Conservation (phyloP, 2,888 invertebrate genomes). For the Metacarcinus magister region DNA sequence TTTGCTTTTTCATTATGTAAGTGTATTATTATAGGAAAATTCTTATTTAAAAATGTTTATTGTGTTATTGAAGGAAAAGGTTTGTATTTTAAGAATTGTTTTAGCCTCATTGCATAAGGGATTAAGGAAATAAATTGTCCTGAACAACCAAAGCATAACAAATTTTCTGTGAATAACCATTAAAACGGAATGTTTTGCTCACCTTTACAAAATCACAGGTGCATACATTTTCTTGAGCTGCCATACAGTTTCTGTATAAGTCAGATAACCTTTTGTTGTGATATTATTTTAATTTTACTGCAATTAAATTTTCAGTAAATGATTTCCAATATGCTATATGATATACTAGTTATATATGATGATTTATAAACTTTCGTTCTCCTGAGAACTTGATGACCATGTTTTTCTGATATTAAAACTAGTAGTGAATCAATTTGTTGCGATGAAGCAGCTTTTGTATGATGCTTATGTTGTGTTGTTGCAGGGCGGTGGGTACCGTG, state of each 20-base stretch:
- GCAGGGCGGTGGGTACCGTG: conserved; percentile 82
- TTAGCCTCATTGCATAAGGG: neutral
- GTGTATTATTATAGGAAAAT: no score
- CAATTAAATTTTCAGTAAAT: neutral
- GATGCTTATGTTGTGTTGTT: neutral
- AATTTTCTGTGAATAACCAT: neutral
- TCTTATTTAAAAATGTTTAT: neutral
- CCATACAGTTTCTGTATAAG: no score
- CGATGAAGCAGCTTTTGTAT: neutral
- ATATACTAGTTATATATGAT: neutral
- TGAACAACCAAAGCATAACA: neutral
- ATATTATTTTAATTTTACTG: neutral
- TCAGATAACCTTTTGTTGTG: neutral
- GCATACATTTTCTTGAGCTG: no score
- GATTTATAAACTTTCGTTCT: conserved; percentile 60
- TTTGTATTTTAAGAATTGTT: no score
- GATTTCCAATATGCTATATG: neutral
- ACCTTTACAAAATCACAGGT: neutral
- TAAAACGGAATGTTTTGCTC: neutral
- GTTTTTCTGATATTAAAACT: conserved; percentile 52
- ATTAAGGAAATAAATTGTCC: neutral
- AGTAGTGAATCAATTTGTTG: neutral
- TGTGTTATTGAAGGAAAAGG: no score
- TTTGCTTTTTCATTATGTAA: neutral
- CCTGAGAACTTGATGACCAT: conserved; percentile 52